phyloP scores from a whole-genome alignment of 2,113 vertebrate genomes.

The Pelobates fuscus region DNA sequence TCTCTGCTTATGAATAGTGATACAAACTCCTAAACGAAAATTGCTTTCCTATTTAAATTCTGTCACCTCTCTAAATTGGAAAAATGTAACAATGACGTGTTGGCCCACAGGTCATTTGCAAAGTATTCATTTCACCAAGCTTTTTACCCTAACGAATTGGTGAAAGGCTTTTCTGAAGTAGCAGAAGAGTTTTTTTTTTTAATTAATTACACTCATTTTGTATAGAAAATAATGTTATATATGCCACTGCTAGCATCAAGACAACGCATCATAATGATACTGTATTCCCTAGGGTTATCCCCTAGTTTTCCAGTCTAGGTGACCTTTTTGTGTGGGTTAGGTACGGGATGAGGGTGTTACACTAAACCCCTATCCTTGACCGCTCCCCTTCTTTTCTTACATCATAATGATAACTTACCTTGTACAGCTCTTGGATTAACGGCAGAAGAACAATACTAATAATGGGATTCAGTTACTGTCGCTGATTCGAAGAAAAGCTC shows the following conservation, averaged over 20 bases:
- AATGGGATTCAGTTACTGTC: too few relatives aligned
- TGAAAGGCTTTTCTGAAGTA: not conserved
- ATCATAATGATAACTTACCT: too few relatives aligned
- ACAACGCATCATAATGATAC: not conserved
- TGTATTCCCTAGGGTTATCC: too few relatives aligned
- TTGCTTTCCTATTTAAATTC: constrained; percentile 70
- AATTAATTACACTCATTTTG: constrained; percentile 2
- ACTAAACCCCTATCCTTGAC: too few relatives aligned
- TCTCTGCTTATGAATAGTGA: constrained; percentile 67
- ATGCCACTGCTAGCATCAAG: not conserved
- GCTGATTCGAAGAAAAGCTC: too few relatives aligned
- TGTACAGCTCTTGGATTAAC: too few relatives aligned
- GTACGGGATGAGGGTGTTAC: too few relatives aligned
- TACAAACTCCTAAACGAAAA: constrained; percentile 65
- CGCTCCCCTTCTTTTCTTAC: too few relatives aligned
- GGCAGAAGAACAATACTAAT: too few relatives aligned
- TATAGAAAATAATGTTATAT: not conserved
- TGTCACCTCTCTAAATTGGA: constrained; percentile 39
- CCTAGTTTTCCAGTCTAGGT: too few relatives aligned
- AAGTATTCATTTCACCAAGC: not conserved
- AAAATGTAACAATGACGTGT: constrained; percentile 56
- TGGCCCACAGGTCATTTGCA: not conserved
- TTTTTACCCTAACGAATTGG: not conserved
- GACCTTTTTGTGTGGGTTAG: too few relatives aligned
- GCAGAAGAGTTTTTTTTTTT: not conserved